phyloP scores from a whole-genome alignment of 2,797 vertebrate species.

The Tragelaphus oryx region DNA sequence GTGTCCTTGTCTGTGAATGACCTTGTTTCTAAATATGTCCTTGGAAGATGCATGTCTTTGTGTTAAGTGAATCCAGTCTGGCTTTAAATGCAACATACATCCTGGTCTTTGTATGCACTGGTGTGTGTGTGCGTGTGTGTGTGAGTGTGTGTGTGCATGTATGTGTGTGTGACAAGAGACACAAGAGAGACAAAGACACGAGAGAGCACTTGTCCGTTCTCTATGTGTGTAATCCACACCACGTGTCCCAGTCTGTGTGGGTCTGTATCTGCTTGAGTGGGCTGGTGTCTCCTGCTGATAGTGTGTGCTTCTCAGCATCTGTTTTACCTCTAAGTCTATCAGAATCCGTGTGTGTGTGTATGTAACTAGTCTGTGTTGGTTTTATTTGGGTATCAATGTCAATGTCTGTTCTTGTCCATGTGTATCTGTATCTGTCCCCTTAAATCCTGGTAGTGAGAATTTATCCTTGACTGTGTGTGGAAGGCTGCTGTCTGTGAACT shows the following conservation, averaged over 20 bases:
- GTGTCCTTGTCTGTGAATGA: conserved; percentile 28
- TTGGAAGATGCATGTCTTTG: background rate
- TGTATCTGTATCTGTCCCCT: background rate
- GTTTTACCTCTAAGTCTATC: background rate
- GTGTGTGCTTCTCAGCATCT: background rate
- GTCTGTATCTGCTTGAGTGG: background rate
- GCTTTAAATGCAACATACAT: background rate
- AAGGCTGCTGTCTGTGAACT: background rate
- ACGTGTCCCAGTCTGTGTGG: background rate
- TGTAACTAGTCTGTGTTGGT: background rate
- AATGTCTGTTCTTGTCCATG: background rate
- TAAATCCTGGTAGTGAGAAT: background rate
- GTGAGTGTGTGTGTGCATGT: background rate
- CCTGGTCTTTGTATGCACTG: background rate
- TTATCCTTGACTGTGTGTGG: background rate
- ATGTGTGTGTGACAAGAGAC: background rate
- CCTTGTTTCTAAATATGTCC: conserved; percentile 40
- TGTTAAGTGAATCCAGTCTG: background rate
- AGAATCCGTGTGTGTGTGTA: background rate
- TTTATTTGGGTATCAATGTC: background rate
- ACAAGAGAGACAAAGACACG: background rate
- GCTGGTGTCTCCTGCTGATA: background rate
- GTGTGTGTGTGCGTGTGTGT: background rate
- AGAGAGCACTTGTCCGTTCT: background rate
- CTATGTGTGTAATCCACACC: background rate